Conservation (phyloP, 2,888 invertebrate genomes). For the Sphaerophoria rueppellii region DNA sequence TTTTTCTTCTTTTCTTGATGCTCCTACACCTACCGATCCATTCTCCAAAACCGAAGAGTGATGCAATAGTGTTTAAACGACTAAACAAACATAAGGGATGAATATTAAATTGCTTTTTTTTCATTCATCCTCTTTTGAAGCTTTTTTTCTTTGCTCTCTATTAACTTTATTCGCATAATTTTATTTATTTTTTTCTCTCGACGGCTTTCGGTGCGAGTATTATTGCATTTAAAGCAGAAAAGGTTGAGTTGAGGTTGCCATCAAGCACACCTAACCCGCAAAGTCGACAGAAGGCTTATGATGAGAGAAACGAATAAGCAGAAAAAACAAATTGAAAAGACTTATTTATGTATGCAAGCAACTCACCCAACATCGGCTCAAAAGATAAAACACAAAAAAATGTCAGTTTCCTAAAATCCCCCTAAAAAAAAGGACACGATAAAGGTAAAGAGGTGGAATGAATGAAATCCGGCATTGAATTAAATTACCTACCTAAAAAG, state of each 20-base stretch:
- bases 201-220: constrained; percentile 6
- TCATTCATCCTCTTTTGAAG: constrained; percentile 24
- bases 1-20: background rate
- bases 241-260: constrained; percentile 21
- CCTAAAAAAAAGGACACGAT: constrained; percentile 15
- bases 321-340: constrained; percentile 54
- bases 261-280: constrained; percentile 5
- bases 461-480: constrained; percentile 62
- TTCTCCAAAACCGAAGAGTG: background rate
- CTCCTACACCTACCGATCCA: background rate
- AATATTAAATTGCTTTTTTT: constrained; percentile 62
- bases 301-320: background rate
- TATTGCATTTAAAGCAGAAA: constrained; percentile 49
- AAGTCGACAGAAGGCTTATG: constrained; percentile 1
- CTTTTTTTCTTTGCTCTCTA: constrained; percentile 16
- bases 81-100: constrained; percentile 67
- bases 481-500: constrained; percentile 67
- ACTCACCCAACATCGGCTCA: background rate
- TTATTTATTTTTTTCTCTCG: constrained; percentile 56
- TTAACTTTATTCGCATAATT: constrained; percentile 62
- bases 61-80: constrained; percentile 54
- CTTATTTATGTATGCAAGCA: constrained; percentile 18
- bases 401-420: background rate
- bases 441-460: constrained; percentile 33
- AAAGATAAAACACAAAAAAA: background rate